phyloP scores from a whole-genome alignment of 2,797 vertebrate species.

The Carapus acus region DNA sequence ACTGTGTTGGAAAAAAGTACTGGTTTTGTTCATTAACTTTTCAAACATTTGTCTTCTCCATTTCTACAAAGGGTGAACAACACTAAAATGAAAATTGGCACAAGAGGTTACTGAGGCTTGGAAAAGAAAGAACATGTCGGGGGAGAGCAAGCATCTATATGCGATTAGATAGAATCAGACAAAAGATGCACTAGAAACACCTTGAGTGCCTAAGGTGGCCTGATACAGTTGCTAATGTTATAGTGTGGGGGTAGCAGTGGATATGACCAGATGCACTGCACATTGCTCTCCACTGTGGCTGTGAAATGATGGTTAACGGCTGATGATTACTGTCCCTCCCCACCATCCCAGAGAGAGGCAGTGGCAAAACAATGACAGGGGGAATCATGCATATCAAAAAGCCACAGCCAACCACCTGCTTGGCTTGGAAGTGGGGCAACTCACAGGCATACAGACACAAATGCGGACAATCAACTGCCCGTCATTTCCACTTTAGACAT shows the following conservation, averaged over 20 bases:
- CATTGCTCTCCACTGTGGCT: constrained; percentile 51
- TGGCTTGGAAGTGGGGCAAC: constrained; percentile 52
- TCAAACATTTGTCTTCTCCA: no score
- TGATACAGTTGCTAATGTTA: constrained; percentile 52
- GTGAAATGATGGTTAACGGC: constrained; percentile 59
- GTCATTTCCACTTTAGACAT: constrained; percentile 41
- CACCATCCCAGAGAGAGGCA: constrained; percentile 48
- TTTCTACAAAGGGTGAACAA: neutral
- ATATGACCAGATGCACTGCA: constrained; percentile 60
- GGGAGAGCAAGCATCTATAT: constrained; percentile 5
- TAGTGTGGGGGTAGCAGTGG: constrained; percentile 41
- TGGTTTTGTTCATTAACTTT: no score
- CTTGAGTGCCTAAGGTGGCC: constrained; percentile 37
- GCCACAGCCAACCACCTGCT: constrained; percentile 64
- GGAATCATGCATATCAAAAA: constrained; percentile 62
- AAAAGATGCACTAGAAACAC: constrained; percentile 51
- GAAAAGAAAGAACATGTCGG: constrained; percentile 7
- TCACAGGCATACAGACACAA: constrained; percentile 16
- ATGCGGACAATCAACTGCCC: constrained; percentile 29
- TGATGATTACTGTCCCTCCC: constrained; percentile 58
- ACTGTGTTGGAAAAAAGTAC: no score
- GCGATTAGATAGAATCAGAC: constrained; percentile 37
- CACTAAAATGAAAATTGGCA: neutral
- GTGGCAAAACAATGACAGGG: constrained; percentile 56
- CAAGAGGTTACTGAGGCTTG: constrained; percentile 27